Conservation (phyloP, 2,888 invertebrate species). For the Molanna angustata region DNA sequence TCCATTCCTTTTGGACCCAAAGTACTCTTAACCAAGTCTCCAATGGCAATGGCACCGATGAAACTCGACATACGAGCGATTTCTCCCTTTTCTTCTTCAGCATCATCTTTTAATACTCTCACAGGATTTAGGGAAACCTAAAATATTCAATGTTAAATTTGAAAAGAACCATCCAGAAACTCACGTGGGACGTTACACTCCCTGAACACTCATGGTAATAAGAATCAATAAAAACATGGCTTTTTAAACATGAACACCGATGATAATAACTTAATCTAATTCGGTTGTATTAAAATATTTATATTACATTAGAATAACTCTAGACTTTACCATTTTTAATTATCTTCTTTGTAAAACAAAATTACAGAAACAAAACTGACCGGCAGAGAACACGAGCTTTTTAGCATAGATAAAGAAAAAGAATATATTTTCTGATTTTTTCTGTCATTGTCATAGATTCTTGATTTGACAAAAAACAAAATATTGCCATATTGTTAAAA, state of each 20-base stretch:
- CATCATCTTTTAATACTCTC: constrained; percentile 90
- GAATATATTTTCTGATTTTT: too few relatives aligned
- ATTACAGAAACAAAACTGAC: not conserved
- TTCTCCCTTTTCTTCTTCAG: constrained; percentile 97
- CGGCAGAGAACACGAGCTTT: constrained; percentile 9
- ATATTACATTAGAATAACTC: too few relatives aligned
- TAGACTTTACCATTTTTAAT: constrained; percentile 5
- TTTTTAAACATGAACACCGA: too few relatives aligned
- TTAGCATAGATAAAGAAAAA: constrained; percentile 3
- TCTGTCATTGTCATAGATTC: too few relatives aligned
- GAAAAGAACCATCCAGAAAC: constrained; percentile 24
- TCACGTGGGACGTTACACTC: constrained; percentile 22
- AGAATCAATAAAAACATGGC: too few relatives aligned
- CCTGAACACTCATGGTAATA: not conserved
- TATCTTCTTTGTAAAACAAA: not conserved
- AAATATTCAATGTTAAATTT: constrained; percentile 11
- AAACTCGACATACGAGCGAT: constrained; percentile 96
- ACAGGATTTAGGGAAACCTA: constrained; percentile 91
- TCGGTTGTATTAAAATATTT: too few relatives aligned
- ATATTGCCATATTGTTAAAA: too few relatives aligned
- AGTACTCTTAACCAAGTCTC: constrained; percentile 97
- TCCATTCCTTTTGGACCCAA: constrained; percentile 99
- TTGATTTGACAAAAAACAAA: too few relatives aligned
- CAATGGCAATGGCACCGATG: constrained; percentile 97
- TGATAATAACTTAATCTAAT: too few relatives aligned